Percentiles rank a stretch among this genome's conserved stretches.
These are phyloP conservation scores for Dasyornis broadbenti DNA, from an alignment of 2,113 vertebrate species.

Conservation along the genomic window DNA sequence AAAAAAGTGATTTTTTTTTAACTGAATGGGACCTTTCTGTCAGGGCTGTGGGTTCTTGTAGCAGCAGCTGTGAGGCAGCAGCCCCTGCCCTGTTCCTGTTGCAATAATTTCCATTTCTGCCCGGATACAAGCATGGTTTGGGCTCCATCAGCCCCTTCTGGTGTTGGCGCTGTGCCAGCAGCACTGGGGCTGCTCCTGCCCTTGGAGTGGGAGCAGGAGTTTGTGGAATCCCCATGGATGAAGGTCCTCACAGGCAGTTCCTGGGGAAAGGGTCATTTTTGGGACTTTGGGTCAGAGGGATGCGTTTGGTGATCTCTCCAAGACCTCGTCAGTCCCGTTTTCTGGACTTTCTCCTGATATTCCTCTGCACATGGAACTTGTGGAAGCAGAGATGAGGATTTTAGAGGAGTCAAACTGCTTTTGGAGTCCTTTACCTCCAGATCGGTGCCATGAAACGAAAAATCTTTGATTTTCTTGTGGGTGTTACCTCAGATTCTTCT, in stretches of 20 bases:
- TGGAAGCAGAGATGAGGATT: neutral
- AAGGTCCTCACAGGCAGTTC: neutral
- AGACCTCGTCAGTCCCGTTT: fast-evolving
- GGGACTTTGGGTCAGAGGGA: neutral
- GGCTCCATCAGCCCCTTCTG: fast-evolving
- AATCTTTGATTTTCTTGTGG: fast-evolving
- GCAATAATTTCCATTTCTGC: neutral
- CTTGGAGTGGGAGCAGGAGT: neutral
- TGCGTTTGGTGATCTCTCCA: neutral
- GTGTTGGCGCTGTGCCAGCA: fast-evolving
- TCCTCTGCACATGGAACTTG: neutral
- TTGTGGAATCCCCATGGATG: fast-evolving
- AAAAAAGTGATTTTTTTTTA: fast-evolving
- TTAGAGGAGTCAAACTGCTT: neutral
- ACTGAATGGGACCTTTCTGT: neutral
- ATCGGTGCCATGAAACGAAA: neutral
- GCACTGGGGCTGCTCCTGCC: neutral
- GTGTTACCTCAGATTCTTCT: neutral
- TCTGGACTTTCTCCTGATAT: neutral
- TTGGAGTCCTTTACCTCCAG: neutral
- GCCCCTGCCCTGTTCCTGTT: neutral
- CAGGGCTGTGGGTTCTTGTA: neutral
- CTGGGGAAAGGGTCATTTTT: neutral
- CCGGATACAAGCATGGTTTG: fast-evolving
- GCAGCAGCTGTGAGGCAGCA: neutral